phyloP scores from a whole-genome alignment of 2,113 vertebrate species.

The Podarcis raffonei region DNA sequence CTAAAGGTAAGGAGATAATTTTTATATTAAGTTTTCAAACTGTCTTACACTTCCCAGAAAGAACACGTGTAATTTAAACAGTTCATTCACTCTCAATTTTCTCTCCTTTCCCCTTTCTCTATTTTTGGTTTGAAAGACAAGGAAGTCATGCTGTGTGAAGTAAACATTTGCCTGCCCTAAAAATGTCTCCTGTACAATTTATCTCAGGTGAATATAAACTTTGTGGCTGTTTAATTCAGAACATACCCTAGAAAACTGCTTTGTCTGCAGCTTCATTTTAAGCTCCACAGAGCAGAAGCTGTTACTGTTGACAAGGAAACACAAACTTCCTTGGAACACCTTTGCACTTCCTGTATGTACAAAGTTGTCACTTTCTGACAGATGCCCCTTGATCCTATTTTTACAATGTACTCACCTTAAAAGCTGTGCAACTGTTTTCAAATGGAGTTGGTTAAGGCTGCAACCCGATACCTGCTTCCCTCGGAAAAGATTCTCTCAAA shows the following conservation, averaged over 20 bases:
- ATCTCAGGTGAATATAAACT: not conserved
- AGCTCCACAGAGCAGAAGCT: not conserved
- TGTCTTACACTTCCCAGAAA: not conserved
- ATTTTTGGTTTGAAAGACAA: not conserved
- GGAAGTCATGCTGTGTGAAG: not conserved
- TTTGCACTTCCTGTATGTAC: not conserved
- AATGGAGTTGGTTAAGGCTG: not conserved
- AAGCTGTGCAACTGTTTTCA: not conserved
- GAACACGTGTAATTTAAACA: not conserved
- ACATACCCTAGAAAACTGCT: not conserved
- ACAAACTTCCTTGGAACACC: not conserved
- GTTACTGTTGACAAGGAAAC: not conserved
- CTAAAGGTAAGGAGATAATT: too few species aligned
- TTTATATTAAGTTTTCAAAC: not conserved
- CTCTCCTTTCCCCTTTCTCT: not conserved
- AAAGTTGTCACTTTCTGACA: not conserved
- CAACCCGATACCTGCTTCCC: too few species aligned
- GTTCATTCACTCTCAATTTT: not conserved
- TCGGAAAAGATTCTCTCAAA: too few species aligned
- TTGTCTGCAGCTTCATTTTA: not conserved
- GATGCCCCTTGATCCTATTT: too few species aligned
- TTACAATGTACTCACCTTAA: not conserved
- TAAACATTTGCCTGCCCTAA: not conserved
- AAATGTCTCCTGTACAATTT: not conserved
- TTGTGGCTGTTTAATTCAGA: not conserved